A percentile compares a stretch with the other conserved stretches of the same genome.
Conservation (phyloP, 2,113 vertebrate genomes). For the Thunnus thynnus region DNA sequence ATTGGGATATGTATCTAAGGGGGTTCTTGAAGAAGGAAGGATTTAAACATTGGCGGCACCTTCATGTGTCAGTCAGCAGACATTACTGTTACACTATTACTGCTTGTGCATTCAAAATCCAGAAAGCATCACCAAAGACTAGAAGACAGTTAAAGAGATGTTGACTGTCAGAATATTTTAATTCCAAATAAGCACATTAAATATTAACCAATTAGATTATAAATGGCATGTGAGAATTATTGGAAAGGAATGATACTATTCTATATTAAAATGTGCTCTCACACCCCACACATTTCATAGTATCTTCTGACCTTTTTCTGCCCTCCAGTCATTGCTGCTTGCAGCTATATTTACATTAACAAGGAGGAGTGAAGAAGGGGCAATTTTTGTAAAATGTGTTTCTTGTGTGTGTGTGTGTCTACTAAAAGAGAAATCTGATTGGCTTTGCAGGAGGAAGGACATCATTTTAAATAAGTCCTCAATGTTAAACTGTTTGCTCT, state of each 20-base stretch:
- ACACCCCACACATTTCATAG: slow-evolving; percentile 56
- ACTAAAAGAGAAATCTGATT: slow-evolving; percentile 74
- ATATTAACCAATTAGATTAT: slow-evolving; percentile 21
- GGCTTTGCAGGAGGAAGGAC: slow-evolving; percentile 74
- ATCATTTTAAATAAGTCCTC: slow-evolving; percentile 84
- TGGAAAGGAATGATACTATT: slow-evolving; percentile 1
- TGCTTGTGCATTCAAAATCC: neutral
- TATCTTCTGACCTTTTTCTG: slow-evolving; percentile 65
- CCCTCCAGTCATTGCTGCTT: slow-evolving; percentile 56
- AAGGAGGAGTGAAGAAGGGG: slow-evolving; percentile 35
- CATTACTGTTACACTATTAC: neutral
- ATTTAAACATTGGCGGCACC: slow-evolving; percentile 1
- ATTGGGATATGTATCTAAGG: slow-evolving; percentile 3
- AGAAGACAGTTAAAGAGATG: neutral
- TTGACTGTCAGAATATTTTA: slow-evolving; percentile 10
- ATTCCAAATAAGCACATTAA: slow-evolving; percentile 26
- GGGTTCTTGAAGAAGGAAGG: neutral
- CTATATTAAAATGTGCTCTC: slow-evolving; percentile 34
- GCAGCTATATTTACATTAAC: slow-evolving; percentile 71
- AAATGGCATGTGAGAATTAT: slow-evolving; percentile 14
- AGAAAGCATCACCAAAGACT: neutral
- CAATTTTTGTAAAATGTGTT: slow-evolving; percentile 53
- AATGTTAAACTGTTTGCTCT: slow-evolving; percentile 84
- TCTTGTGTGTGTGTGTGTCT: slow-evolving; percentile 5
- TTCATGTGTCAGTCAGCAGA: slow-evolving; percentile 15